These are phyloP conservation scores for Vanessa atalanta DNA, from an alignment of 1,140 invertebrate species.

Conservation along the genomic window DNA sequence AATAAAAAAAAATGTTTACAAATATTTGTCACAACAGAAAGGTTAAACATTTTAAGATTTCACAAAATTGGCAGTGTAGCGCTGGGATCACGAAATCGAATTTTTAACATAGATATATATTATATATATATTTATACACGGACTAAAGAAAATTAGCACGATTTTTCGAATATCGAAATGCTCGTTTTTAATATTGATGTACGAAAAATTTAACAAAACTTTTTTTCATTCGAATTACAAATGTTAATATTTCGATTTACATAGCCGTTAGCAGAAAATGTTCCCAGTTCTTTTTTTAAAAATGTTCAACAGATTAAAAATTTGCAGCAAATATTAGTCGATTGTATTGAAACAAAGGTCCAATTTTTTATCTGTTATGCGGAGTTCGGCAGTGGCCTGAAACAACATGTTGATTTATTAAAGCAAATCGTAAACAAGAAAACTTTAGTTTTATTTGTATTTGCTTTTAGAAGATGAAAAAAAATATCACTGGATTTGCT, in stretches of 20 bases:
- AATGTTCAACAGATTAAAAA: neutral
- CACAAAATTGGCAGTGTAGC: slow-evolving; percentile 2
- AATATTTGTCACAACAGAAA: neutral
- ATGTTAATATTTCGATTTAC: too few relatives aligned
- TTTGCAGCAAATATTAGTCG: neutral
- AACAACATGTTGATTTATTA: slow-evolving; percentile 41
- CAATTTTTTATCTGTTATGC: slow-evolving; percentile 65
- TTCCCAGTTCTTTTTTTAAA: neutral
- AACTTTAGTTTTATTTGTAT: too few relatives aligned
- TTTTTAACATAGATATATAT: neutral
- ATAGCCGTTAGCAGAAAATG: too few relatives aligned
- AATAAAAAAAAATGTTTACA: neutral
- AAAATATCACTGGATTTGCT: too few relatives aligned
- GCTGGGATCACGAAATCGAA: neutral
- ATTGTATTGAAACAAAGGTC: neutral
- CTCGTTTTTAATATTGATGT: too few relatives aligned
- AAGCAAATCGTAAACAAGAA: neutral
- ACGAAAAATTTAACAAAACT: neutral
- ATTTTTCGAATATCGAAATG: too few relatives aligned
- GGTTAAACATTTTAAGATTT: neutral
- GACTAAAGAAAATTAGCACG: neutral
- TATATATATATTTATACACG: neutral
- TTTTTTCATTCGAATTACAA: too few relatives aligned
- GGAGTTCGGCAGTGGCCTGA: slow-evolving; percentile 72
- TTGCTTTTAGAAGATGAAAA: too few relatives aligned